Conservation (phyloP, 2,888 invertebrate species). For the Andrena chrysosceles region DNA sequence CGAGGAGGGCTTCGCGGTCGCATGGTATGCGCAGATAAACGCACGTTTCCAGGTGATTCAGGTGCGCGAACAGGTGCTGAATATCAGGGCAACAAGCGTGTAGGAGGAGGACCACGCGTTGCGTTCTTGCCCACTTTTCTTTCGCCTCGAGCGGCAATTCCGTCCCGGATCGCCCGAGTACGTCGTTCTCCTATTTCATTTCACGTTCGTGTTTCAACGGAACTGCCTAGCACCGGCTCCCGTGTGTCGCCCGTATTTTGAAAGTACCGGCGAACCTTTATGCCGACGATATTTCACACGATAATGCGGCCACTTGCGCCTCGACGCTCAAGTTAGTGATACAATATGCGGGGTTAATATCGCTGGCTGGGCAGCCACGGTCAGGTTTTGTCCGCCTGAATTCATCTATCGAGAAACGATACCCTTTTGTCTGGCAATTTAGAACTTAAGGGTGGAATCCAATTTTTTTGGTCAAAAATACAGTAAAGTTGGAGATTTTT, state of each 20-base stretch:
- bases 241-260: slow-evolving; percentile 13
- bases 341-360: slow-evolving; percentile 18
- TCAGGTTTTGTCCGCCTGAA: not conserved
- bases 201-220: slow-evolving; percentile 1
- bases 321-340: not conserved
- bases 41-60: slow-evolving; percentile 77
- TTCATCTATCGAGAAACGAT: not conserved
- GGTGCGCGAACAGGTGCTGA: slow-evolving; percentile 79
- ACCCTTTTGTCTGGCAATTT: not conserved
- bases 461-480: not conserved
- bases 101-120: slow-evolving; percentile 58
- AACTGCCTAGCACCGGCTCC: not conserved
- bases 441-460: not conserved
- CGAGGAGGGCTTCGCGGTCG: slow-evolving; percentile 64
- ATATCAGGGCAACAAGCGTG: slow-evolving; percentile 76
- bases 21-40: slow-evolving; percentile 77
- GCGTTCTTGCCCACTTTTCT: slow-evolving; percentile 50
- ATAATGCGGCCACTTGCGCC: slow-evolving; percentile 5
- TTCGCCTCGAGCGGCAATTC: slow-evolving; percentile 33
- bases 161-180: slow-evolving; percentile 1
- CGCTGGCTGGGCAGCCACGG: not conserved
- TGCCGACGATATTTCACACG: slow-evolving; percentile 20
- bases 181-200: slow-evolving; percentile 18
- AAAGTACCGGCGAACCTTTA: slow-evolving; percentile 16
- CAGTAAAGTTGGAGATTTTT: not conserved